Evolutionary conservation across 2,888 invertebrate genomes (phyloP), one percentile per base, ranked within the genome.

Genomic region (Listrodromus nycthemerus): DNA sequence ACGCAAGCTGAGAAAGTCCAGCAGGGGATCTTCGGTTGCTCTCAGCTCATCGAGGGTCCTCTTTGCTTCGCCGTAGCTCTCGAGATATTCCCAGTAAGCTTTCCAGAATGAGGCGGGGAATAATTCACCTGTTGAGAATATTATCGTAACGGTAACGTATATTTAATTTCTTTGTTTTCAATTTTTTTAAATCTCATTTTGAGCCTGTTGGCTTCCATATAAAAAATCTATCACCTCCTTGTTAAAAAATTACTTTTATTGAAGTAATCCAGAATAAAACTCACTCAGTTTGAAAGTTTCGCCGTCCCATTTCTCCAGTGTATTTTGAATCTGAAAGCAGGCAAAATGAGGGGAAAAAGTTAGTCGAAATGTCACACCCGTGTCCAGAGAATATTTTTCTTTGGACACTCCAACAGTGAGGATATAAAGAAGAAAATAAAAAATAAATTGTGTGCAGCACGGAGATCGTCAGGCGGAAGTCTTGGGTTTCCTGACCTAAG

Each of bases 51-150:
- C 94, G 88, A 96, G 93, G 86, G 95, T 93, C 80, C 96, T 95
- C 81, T 94, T 94, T 45, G 95, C 95, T 88, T 95, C 94, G 74
- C 95, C 94, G 91, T 96, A 96, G 79, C 95, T 94, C 78, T 95
- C 94, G 91, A 96, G 94, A 91, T 95, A 96, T 90, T 96, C 95
- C 86, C 95, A 95, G 91, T 96, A 96, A 63, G 95, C 95, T 88
- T 95, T 95, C 95, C 96, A 95, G 89, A 96, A 94, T 90, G 96
- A 95, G 84, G 95, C 95, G 88, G 95, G 95, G 90, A 96, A 96
- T 90, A 96, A 93, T 89, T 95, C 95, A 90, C 92, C 93, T 93
- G 91, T 82, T 81, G 81, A 58, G 41, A 21, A 50, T 70, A 52
- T 73, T 61, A 67, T 77, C 82, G 76, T 61, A 50, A 74, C 30